Evolutionary conservation across 1,140 invertebrate genomes (phyloP).

Genomic region (Drosophila serrata): DNA sequence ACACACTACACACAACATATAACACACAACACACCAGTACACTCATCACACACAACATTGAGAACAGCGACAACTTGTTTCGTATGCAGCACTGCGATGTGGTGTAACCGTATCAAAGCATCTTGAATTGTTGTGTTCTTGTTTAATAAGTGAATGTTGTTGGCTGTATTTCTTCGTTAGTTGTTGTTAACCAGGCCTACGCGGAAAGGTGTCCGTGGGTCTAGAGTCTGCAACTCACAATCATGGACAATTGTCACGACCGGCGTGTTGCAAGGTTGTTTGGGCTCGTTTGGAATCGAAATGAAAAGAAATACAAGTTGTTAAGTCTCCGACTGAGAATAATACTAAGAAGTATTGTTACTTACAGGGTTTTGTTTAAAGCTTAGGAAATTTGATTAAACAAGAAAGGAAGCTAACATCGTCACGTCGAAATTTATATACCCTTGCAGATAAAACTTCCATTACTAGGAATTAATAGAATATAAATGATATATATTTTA

Average conservation of each 20-base stretch:
- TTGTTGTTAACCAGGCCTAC: conserved; percentile 50
- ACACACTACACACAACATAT: conserved; percentile 27
- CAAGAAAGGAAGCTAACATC: too few relatives aligned
- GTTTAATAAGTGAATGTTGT: conserved; percentile 52
- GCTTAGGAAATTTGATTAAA: background rate
- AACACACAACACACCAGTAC: conserved; percentile 1
- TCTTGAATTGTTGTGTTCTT: conserved; percentile 49
- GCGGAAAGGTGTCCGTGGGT: conserved; percentile 38
- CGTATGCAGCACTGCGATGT: conserved; percentile 43
- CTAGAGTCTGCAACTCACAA: conserved; percentile 11
- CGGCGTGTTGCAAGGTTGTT: conserved; percentile 29
- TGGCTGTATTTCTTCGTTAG: conserved; percentile 32
- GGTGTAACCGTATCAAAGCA: conserved; percentile 51
- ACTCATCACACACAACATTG: conserved; percentile 16
- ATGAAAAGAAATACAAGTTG: conserved; percentile 29
- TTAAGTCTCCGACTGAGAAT: conserved; percentile 1
- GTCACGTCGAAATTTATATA: too few relatives aligned
- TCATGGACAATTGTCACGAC: conserved; percentile 39
- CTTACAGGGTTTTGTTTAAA: background rate
- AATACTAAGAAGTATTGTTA: conserved; percentile 5
- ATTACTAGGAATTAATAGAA: too few relatives aligned
- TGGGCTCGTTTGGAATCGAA: conserved; percentile 3
- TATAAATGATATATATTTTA: too few relatives aligned
- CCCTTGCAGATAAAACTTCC: too few relatives aligned
- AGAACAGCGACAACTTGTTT: conserved; percentile 67